Evolutionary conservation across 1,140 invertebrate genomes (phyloP), one percentile per base, ranked within the genome.

Genomic region (Danaus melanippus): DNA sequence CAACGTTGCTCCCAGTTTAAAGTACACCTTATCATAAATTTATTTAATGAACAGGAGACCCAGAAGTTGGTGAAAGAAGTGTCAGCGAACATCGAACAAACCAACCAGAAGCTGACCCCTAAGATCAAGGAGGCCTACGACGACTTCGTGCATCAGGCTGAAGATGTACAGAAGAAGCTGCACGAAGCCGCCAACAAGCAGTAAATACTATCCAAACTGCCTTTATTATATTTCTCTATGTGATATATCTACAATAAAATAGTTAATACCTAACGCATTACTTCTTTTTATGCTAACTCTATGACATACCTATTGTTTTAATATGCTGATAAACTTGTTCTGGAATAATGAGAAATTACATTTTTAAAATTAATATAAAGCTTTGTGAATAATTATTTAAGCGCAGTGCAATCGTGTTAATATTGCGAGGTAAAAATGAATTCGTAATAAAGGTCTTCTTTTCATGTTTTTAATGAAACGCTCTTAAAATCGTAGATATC

Each of bases 161-260:
- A 79, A 65, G 60, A 69, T 49, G 70, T 86, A 11, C 76, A 79
- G 67, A 79, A 81, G 76, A 82, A 84, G 51, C 43, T 86, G 52
- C 80, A 84, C 69, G 83, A 83, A 42, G 80, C 68, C 47, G 80
- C 80, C 66, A 72, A 42, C 68, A 83, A 85, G 76, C 79, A 82
- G 58, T 80, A 55, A 72, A 12, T 11, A 6, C 40, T 0, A 11
- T 6, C n/a, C 8, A 9, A 2, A 17, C 9, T 42, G 44, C 41
- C 42, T 11, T 48, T 58, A 50, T 53, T 40, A 58, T 58, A 56
- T 15, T 15, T 15, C 15, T 15, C 15, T 17, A 45, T 11, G 44
- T 56, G 43, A 46, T 53, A 46, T 53, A 46, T 12, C 10, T 56
- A 11, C 41, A 56, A 56, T 56, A 50, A 56, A 56, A 56, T 50